Evolutionary conservation across 2,888 invertebrate species (phyloP).

Genomic region (Gryllus longicercus): DNA sequence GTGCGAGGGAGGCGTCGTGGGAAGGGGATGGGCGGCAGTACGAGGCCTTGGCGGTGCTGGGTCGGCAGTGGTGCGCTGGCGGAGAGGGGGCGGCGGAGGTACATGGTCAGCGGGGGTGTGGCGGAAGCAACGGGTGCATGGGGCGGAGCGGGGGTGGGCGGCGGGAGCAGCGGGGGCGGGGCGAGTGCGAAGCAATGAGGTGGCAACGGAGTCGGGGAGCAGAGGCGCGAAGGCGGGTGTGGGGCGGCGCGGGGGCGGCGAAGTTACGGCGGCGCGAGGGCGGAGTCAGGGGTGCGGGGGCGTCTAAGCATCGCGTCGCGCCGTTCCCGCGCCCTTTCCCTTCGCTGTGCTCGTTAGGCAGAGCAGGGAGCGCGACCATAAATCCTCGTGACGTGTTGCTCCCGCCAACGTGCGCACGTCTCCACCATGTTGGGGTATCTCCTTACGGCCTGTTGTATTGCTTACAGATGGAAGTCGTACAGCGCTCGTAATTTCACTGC

Average conservation of each 20-base stretch:
- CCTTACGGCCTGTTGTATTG: background rate
- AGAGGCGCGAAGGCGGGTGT: background rate
- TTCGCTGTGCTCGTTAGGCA: background rate
- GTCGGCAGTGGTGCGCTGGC: no score
- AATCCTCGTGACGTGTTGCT: background rate
- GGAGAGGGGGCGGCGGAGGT: no score
- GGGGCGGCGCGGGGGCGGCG: background rate
- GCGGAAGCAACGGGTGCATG: no score
- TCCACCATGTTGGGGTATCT: background rate
- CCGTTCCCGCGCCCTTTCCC: background rate
- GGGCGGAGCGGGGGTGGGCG: background rate
- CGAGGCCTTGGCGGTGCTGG: no score
- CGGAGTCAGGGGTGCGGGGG: no score
- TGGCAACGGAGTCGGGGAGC: background rate
- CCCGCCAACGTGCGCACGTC: background rate
- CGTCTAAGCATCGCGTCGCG: background rate
- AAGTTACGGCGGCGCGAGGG: no score
- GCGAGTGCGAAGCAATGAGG: background rate
- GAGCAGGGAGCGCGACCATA: background rate
- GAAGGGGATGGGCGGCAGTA: no score
- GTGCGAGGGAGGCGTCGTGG: no score
- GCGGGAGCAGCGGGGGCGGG: background rate
- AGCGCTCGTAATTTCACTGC: background rate
- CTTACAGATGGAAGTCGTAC: constrained; percentile 5
- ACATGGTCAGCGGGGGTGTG: no score